Evolutionary conservation across 2,113 vertebrate species (phyloP).

Genomic region (Scomber japonicus): DNA sequence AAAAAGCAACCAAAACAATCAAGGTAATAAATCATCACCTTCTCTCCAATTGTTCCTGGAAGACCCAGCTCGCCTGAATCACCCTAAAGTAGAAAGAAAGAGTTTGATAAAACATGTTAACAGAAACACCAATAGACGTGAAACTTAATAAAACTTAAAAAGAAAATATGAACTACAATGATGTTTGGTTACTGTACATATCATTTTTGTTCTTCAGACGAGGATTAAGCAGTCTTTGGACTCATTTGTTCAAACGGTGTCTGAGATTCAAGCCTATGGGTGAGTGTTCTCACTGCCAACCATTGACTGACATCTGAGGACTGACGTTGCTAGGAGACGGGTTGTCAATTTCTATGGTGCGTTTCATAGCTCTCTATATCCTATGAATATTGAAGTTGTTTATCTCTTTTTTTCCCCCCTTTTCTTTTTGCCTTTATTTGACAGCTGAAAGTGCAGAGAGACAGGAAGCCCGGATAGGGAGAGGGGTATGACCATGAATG

Average conservation of each 20-base stretch:
- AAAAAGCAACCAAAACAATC: background rate
- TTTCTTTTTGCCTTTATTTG: no score
- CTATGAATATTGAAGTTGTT: background rate
- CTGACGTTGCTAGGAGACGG: background rate
- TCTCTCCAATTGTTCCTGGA: constrained; percentile 89
- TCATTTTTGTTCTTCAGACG: background rate
- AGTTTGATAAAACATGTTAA: background rate
- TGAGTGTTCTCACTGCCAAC: background rate
- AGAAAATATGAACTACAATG: no score
- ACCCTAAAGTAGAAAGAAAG: constrained; percentile 82
- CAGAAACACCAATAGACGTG: background rate
- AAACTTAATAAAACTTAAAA: no score
- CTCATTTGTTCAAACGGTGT: background rate
- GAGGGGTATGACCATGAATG: no score
- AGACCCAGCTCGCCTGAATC: constrained; percentile 88
- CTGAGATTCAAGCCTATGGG: background rate
- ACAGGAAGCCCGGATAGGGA: no score
- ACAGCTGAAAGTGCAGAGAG: no score
- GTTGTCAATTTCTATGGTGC: no score
- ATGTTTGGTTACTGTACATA: background rate
- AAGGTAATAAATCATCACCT: constrained; percentile 83
- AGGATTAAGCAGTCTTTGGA: background rate
- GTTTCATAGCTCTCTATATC: background rate
- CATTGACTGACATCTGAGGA: background rate
- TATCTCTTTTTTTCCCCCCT: no score